These are phyloP conservation scores for Ellobius talpinus DNA, from an alignment of 2,113 vertebrate genomes.

Conservation along the genomic window DNA sequence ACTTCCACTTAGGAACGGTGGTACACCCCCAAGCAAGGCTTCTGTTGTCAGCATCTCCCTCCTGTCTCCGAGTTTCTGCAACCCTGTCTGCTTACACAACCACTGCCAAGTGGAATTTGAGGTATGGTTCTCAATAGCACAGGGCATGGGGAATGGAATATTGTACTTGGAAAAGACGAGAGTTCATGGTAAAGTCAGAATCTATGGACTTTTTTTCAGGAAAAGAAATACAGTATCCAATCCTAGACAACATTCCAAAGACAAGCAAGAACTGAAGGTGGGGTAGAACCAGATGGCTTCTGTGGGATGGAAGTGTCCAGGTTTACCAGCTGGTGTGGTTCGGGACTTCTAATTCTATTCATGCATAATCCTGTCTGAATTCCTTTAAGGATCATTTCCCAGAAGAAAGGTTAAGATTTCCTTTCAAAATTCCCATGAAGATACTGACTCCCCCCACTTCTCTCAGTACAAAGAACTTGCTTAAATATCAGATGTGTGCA, in stretches of 20 bases:
- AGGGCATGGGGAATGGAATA: not conserved
- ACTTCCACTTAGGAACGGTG: not conserved
- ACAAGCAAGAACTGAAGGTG: fast-evolving
- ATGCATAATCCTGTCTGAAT: not conserved
- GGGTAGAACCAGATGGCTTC: not conserved
- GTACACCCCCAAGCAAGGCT: not conserved
- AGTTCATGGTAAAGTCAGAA: not conserved
- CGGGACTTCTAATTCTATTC: not conserved
- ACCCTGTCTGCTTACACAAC: not conserved
- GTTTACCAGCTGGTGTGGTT: not conserved
- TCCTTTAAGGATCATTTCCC: not conserved
- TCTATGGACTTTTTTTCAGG: too few species aligned
- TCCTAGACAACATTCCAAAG: not conserved
- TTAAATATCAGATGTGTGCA: not conserved
- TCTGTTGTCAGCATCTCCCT: not conserved
- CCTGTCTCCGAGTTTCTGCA: not conserved
- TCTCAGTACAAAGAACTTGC: not conserved
- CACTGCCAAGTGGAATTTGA: too few species aligned
- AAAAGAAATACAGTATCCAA: not conserved
- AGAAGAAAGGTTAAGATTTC: not conserved
- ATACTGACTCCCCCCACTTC: not conserved
- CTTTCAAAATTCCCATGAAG: not conserved
- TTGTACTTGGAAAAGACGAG: not conserved
- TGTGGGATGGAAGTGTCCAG: not conserved
- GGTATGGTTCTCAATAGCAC: not conserved